Percentiles rank a stretch among this genome's conserved stretches.
Evolutionary conservation across 2,888 invertebrate species (phyloP).

Genomic region (Deilephila porcellus): DNA sequence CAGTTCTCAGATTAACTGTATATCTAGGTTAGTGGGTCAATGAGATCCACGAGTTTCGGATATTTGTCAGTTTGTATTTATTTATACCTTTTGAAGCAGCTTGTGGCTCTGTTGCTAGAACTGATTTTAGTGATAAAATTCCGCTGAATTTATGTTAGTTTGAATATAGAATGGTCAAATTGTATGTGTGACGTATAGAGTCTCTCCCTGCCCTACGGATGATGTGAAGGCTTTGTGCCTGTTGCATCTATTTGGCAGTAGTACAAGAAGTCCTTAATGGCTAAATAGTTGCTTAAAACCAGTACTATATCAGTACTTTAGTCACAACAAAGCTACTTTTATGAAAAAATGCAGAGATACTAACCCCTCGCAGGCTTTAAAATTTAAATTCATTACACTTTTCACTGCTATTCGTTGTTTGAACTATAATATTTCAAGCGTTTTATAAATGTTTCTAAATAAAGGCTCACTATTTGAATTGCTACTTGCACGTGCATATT

Average conservation of each 20-base stretch:
- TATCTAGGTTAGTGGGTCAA: constrained; percentile 59
- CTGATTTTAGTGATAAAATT: neutral
- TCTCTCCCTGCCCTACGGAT: too few species aligned
- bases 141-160: too few species aligned
- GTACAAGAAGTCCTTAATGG: too few species aligned
- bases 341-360: too few species aligned
- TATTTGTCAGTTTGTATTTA: constrained; percentile 32
- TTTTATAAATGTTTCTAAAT: constrained; percentile 10
- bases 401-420: neutral
- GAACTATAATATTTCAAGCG: neutral
- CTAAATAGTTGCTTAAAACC: too few species aligned
- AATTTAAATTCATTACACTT: neutral
- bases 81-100: constrained; percentile 32
- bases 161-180: too few species aligned
- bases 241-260: too few species aligned
- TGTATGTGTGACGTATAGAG: too few species aligned
- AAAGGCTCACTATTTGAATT: neutral
- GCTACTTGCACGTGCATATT: neutral
- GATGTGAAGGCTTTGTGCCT: too few species aligned
- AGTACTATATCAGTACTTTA: too few species aligned
- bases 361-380: neutral
- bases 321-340: too few species aligned
- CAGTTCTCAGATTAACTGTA: constrained; percentile 49
- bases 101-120: neutral
- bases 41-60: constrained; percentile 27